Percentiles rank a stretch among this genome's conserved stretches.
Conservation (phyloP, 2,113 vertebrate species). For the Chaetops frenatus region DNA sequence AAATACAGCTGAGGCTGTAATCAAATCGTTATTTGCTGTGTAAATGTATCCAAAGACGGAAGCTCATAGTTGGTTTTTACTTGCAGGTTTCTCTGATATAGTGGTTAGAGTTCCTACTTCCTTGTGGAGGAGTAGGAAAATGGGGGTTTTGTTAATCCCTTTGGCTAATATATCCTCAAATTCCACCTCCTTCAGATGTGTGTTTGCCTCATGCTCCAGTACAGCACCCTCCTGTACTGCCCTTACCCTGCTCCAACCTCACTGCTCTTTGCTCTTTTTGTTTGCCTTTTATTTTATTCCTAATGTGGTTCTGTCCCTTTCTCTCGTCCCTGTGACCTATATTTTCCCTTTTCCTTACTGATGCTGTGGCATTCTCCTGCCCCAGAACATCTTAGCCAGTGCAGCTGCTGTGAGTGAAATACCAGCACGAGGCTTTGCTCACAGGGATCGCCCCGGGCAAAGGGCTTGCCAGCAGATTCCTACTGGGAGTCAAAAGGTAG, state of each 20-base stretch:
- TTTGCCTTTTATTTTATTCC: background rate
- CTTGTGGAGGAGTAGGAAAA: background rate
- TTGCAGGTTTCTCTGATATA: background rate
- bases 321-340: background rate
- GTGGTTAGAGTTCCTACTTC: background rate
- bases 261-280: background rate
- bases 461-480: background rate
- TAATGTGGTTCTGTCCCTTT: background rate
- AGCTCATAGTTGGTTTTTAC: background rate
- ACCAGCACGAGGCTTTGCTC: background rate
- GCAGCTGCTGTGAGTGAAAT: background rate
- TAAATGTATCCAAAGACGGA: background rate
- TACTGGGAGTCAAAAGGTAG: background rate
- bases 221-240: background rate
- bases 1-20: background rate
- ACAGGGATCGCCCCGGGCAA: fast-evolving
- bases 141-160: background rate
- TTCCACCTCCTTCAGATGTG: background rate
- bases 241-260: background rate
- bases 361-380: background rate
- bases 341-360: background rate
- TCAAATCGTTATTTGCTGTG: background rate
- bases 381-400: background rate
- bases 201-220: background rate
- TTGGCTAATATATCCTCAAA: background rate